Evolutionary conservation across 2,888 invertebrate genomes (phyloP), one percentile per base, ranked within the genome.

Genomic region (Diaphora mendica): DNA sequence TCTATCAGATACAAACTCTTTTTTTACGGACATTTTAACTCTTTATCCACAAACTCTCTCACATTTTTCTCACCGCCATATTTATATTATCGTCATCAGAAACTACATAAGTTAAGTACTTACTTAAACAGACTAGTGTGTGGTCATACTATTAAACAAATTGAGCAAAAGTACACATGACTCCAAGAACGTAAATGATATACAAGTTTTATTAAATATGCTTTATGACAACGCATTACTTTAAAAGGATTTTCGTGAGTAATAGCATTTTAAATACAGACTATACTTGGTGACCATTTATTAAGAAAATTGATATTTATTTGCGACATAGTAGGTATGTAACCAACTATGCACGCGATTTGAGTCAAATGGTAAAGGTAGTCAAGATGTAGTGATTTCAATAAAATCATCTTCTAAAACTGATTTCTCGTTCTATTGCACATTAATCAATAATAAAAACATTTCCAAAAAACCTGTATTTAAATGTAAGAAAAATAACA

Each of bases 241-340:
- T 81, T 79, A 64, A 74, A 77, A 23, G 71, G 74, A 81, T 83
- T 79, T 77, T 35, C 59, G 26, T 85, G 77, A 85, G 70, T 85
- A 82, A 85, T 82, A 68, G 62, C 74, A 33, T 79, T 85, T 84
- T 85, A 85, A 85, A 74, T 70, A 82, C 62, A 83, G 75, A 17
- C 71, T 79, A 69, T 59, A 70, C 39, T 65, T 68, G 68, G 11
- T 5, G 35, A 66, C 15, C 81, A 81, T 76, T 79, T 70, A 78
- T 81, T n/a, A 70, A 33, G 68, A 69, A 73, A 72, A 68, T 26
- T 66, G 30, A 66, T 51, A 35, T 55, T 68, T 64, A 35, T 33
- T 33, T 33, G 68, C 44, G 68, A 68, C 68, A 35, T 35, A 68
- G 64, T n/a, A n/a, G n/a, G n/a, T 72, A 51, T 33, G 8, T 48